These are phyloP conservation scores for Hermetia illucens DNA, from an alignment of 1,140 invertebrate species.

Conservation along the genomic window DNA sequence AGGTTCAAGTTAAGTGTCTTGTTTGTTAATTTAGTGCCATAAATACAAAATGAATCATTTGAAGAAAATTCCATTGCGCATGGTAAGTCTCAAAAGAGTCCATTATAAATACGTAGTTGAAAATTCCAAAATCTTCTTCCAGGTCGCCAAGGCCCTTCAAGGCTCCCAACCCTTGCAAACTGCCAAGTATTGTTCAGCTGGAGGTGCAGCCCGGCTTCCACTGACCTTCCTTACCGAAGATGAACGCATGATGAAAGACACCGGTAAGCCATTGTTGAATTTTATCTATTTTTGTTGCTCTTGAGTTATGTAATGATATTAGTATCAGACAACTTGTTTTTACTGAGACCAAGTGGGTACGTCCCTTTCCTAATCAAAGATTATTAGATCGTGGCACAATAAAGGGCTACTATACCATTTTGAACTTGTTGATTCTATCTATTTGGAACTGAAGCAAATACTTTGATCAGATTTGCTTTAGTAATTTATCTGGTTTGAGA, in stretches of 20 bases:
- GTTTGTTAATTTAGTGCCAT: no score
- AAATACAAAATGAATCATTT: slow-evolving; percentile 23
- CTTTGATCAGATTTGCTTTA: no score
- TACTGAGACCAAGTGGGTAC: no score
- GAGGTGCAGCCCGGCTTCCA: slow-evolving; percentile 30
- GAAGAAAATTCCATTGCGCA: slow-evolving; percentile 25
- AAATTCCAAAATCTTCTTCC: neutral
- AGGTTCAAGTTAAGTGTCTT: no score
- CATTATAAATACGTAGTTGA: neutral
- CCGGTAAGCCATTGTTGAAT: slow-evolving; percentile 38
- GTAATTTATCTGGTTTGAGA: no score
- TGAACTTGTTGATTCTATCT: no score
- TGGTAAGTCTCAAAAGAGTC: slow-evolving; percentile 18
- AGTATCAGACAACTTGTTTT: slow-evolving; percentile 4
- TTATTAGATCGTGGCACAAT: no score
- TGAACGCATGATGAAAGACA: slow-evolving; percentile 63
- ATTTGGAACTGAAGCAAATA: no score
- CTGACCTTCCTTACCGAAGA: slow-evolving; percentile 58
- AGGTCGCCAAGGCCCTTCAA: slow-evolving; percentile 22
- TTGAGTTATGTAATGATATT: slow-evolving; percentile 4
- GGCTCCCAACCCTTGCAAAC: slow-evolving; percentile 27
- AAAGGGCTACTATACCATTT: no score
- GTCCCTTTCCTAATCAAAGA: no score
- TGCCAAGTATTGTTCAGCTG: slow-evolving; percentile 18
- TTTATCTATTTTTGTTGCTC: slow-evolving; percentile 6